Conservation (phyloP, 64 coral and sea anemone species). For the Porites australiensis region DNA sequence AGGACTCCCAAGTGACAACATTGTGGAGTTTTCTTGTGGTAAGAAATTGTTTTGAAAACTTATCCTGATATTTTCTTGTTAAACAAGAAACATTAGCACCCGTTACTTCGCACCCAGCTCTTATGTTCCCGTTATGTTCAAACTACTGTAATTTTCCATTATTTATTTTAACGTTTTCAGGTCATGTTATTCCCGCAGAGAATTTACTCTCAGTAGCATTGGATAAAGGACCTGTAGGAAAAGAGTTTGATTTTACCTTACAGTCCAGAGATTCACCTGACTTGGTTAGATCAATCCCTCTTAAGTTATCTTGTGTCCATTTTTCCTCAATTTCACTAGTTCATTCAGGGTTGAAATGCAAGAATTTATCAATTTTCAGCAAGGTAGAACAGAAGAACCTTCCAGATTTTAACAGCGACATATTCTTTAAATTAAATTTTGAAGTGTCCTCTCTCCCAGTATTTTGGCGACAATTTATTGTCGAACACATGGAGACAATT, state of each 20-base stretch:
- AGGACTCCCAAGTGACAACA: conserved; percentile 61
- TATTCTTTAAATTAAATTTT: no score
- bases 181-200: conserved; percentile 88
- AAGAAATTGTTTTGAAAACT: neutral
- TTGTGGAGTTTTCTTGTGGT: conserved; percentile 95
- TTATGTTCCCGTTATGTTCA: no score
- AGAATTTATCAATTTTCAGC: neutral
- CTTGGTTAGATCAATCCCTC: conserved; percentile 39
- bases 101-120: no score
- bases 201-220: conserved; percentile 77
- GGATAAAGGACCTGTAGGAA: conserved; percentile 86
- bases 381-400: neutral
- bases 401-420: neutral
- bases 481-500: neutral
- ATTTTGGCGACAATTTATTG: neutral
- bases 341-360: neutral
- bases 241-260: conserved; percentile 92
- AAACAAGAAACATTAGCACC: no score
- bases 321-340: no score
- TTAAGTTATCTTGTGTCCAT: no score
- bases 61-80: no score
- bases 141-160: no score
- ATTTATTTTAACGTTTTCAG: conserved; percentile 40
- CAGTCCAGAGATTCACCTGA: conserved; percentile 77
- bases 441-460: neutral